Conservation (phyloP, 2,797 vertebrate genomes). For the Ambastaia sidthimunki region DNA sequence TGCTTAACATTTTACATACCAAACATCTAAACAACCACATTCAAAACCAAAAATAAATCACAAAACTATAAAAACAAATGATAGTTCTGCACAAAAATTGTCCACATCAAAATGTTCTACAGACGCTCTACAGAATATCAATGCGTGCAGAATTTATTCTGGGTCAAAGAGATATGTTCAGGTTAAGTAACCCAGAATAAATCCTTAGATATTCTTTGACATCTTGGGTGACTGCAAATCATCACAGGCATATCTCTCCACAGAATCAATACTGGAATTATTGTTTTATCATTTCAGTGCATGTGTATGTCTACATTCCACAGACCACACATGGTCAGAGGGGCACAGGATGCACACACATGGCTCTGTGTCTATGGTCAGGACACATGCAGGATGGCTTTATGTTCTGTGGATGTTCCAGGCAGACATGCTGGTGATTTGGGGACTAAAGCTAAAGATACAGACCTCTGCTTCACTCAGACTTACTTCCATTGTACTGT, state of each 20-base stretch:
- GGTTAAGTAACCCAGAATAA: not conserved
- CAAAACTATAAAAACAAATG: not conserved
- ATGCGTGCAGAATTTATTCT: not conserved
- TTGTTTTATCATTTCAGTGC: conserved; percentile 6
- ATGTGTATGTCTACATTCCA: conserved; percentile 37
- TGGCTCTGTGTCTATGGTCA: conserved; percentile 31
- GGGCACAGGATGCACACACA: conserved; percentile 34
- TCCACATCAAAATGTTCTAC: not conserved
- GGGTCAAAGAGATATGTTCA: conserved; percentile 6
- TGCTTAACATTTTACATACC: conserved; percentile 6
- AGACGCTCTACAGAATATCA: not conserved
- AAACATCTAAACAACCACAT: conserved; percentile 3
- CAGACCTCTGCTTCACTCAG: conserved; percentile 64
- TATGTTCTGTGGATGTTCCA: conserved; percentile 24
- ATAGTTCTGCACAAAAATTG: not conserved
- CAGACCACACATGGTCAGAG: too few relatives aligned
- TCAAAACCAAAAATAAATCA: conserved; percentile 14
- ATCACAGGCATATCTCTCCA: not conserved
- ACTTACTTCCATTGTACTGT: conserved; percentile 98
- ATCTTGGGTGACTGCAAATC: not conserved
- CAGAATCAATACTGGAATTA: not conserved
- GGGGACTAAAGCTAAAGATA: conserved; percentile 64
- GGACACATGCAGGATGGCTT: conserved; percentile 47
- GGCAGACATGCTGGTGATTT: conserved; percentile 58
- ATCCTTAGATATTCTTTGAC: not conserved